Evolutionary conservation across 2,888 invertebrate species (phyloP).

Genomic region (Euplagia quadripunctaria): DNA sequence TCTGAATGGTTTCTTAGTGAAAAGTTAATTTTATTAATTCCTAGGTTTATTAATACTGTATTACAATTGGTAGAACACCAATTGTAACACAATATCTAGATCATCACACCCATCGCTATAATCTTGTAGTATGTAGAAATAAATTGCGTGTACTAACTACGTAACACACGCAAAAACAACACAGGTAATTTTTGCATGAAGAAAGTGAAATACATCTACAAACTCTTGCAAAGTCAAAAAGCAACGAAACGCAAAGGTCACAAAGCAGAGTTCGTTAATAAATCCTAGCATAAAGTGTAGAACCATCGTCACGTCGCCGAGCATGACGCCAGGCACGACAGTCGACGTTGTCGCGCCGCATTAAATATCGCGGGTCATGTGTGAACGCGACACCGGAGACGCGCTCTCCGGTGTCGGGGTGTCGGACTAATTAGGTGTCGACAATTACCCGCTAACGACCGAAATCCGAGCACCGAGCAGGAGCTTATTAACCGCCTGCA

Average conservation of each 20-base stretch:
- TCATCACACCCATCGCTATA: too few relatives aligned
- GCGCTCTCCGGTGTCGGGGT: slow-evolving; percentile 71
- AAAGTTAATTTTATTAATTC: too few relatives aligned
- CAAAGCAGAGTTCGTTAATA: slow-evolving; percentile 28
- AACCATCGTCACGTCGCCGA: slow-evolving; percentile 20
- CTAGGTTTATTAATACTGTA: too few relatives aligned
- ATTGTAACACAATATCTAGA: too few relatives aligned
- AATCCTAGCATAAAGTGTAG: slow-evolving; percentile 32
- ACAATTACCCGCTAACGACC: slow-evolving; percentile 84
- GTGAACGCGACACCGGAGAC: slow-evolving; percentile 76
- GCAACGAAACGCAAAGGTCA: background rate
- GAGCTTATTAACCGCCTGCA: slow-evolving; percentile 77
- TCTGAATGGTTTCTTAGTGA: too few relatives aligned
- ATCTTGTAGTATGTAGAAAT: too few relatives aligned
- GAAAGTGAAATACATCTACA: background rate
- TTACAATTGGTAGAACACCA: too few relatives aligned
- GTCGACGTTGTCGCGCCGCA: slow-evolving; percentile 52
- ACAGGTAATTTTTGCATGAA: background rate
- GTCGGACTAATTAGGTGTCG: slow-evolving; percentile 81
- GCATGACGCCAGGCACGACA: slow-evolving; percentile 27
- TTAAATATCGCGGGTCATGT: slow-evolving; percentile 79
- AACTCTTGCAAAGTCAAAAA: background rate
- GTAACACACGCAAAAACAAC: too few relatives aligned
- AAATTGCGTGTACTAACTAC: too few relatives aligned
- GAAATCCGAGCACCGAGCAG: slow-evolving; percentile 74